A percentile compares a stretch with the other conserved stretches of the same genome.
These are phyloP conservation scores for Otolemur garnettii DNA, from an alignment of 2,113 vertebrate species.

Conservation along the genomic window DNA sequence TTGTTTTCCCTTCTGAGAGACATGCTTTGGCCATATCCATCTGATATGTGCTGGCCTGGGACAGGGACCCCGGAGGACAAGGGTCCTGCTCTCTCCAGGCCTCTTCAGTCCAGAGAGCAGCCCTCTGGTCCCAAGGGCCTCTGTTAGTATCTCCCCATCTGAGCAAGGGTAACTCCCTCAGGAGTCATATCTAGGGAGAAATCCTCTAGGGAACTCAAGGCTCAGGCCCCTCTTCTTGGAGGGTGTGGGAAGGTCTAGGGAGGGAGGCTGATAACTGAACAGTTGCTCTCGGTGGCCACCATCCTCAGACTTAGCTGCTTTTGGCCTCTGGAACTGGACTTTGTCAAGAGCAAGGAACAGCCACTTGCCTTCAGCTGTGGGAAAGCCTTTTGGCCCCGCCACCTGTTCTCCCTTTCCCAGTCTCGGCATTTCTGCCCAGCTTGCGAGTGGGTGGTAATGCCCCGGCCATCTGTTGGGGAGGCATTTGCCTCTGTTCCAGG, in stretches of 20 bases:
- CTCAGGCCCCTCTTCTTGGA: not conserved
- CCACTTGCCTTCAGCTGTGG: not conserved
- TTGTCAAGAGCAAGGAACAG: not conserved
- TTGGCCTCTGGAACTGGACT: not conserved
- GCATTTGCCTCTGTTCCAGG: not conserved
- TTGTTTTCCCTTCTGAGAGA: not conserved
- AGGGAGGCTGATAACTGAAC: no score
- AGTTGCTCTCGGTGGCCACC: not conserved
- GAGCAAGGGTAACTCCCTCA: not conserved
- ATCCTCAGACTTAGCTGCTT: not conserved
- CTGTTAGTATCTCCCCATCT: not conserved
- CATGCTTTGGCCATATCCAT: not conserved
- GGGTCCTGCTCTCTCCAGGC: no score
- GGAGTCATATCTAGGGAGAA: not conserved
- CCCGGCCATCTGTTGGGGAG: not conserved
- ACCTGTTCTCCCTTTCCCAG: no score
- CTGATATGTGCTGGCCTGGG: not conserved
- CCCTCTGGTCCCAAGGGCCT: not conserved
- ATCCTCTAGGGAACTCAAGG: not conserved
- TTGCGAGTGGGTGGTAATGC: fast-evolving
- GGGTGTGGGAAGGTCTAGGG: no score
- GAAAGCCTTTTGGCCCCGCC: not conserved
- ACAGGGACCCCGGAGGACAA: no score
- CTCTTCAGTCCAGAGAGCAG: not conserved
- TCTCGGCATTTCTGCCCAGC: not conserved